Evolutionary conservation across 2,888 invertebrate genomes (phyloP).

Genomic region (Operophtera brumata): DNA sequence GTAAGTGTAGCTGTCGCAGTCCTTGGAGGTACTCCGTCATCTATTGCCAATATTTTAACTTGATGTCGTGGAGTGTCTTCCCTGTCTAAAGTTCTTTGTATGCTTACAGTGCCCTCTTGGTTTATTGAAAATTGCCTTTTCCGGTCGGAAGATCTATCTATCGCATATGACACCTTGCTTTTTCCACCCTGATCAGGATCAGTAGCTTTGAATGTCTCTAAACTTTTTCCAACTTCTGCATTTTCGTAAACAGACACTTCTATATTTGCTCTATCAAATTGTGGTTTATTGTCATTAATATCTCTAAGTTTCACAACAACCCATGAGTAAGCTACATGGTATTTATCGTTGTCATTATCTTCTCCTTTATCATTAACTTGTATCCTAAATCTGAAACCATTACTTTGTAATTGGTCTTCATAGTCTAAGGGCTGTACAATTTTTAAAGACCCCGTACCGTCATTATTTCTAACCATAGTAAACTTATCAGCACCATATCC

Average conservation of each 20-base stretch:
- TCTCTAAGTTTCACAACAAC: constrained; percentile 95
- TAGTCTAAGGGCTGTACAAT: constrained; percentile 97
- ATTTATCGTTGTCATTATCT: constrained; percentile 97
- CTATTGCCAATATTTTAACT: constrained; percentile 97
- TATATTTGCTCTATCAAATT: constrained; percentile 95
- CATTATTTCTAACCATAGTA: constrained; percentile 97
- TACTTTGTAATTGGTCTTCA: constrained; percentile 96
- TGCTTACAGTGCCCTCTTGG: constrained; percentile 96
- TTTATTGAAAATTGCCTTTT: constrained; percentile 97
- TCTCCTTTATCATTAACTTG: constrained; percentile 97
- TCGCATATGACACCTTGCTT: constrained; percentile 94
- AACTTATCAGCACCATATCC: constrained; percentile 98
- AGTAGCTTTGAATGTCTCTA: constrained; percentile 96
- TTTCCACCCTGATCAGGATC: constrained; percentile 98
- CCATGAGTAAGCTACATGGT: constrained; percentile 98
- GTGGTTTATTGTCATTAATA: constrained; percentile 98
- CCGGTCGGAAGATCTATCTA: constrained; percentile 94
- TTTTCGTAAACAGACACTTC: constrained; percentile 96
- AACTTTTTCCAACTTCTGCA: constrained; percentile 92
- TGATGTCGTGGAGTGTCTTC: constrained; percentile 98
- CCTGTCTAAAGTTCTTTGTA: constrained; percentile 94
- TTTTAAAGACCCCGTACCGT: constrained; percentile 96
- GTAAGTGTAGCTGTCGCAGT: constrained; percentile 96
- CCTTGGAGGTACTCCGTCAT: constrained; percentile 95
- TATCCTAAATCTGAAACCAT: constrained; percentile 96